These are phyloP conservation scores for Charadrius vociferus DNA, from an alignment of 2,113 vertebrate genomes.

Conservation along the genomic window DNA sequence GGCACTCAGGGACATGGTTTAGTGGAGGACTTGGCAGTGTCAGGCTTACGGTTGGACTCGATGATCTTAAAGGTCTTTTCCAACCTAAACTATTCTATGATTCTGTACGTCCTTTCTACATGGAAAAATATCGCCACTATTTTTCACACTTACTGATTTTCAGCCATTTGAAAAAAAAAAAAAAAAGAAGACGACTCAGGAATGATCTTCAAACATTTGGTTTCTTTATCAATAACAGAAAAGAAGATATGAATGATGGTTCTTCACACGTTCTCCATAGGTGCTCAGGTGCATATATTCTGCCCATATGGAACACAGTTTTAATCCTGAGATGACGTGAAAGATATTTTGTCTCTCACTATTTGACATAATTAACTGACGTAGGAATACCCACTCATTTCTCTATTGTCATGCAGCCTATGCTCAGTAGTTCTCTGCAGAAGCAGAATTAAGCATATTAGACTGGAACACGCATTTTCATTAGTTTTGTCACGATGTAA, in stretches of 20 bases:
- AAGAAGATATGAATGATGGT: background rate
- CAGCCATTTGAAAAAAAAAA: background rate
- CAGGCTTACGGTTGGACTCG: background rate
- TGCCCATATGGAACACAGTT: background rate
- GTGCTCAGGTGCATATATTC: background rate
- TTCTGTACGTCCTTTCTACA: background rate
- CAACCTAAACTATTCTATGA: background rate
- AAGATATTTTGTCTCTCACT: background rate
- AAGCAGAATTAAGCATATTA: background rate
- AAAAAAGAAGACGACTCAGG: accelerated
- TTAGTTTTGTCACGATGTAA: background rate
- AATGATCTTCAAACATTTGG: background rate
- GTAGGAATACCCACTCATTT: background rate
- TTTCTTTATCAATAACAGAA: background rate
- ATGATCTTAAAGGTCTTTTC: background rate
- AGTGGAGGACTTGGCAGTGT: background rate
- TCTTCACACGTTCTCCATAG: background rate
- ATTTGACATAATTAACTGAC: background rate
- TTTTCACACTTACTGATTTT: background rate
- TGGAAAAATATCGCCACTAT: background rate
- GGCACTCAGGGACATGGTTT: background rate
- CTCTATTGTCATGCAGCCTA: background rate
- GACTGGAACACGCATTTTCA: background rate
- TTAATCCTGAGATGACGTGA: background rate
- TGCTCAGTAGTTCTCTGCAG: background rate